A percentile compares a stretch with the other conserved stretches of the same genome.
Conservation (phyloP, 2,888 invertebrate species). For the Cheilosia soror region DNA sequence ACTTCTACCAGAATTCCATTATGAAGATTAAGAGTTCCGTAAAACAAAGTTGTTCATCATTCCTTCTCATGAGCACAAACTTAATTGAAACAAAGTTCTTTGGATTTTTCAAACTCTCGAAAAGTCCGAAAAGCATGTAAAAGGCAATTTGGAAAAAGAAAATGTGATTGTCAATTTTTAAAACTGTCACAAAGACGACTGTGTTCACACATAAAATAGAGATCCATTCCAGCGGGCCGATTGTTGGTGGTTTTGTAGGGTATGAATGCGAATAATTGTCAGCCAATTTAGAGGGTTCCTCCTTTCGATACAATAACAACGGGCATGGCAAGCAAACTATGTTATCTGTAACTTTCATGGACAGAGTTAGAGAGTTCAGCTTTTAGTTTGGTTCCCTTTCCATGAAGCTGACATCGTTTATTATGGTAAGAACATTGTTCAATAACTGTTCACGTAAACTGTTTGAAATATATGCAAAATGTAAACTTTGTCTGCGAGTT, state of each 20-base stretch:
- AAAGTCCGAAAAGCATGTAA: constrained; percentile 17
- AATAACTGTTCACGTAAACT: neutral
- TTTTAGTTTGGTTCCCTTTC: neutral
- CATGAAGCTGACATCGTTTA: neutral
- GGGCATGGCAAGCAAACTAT: constrained; percentile 20
- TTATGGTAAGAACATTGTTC: neutral
- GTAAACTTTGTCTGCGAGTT: too few relatives aligned
- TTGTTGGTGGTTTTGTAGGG: neutral
- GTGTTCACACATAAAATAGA: neutral
- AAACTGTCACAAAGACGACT: constrained; percentile 31
- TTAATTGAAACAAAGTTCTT: constrained; percentile 54
- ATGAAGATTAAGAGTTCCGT: constrained; percentile 40
- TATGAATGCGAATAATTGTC: constrained; percentile 29
- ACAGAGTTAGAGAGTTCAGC: neutral
- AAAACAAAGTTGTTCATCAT: constrained; percentile 20
- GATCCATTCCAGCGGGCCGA: too few relatives aligned
- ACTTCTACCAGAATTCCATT: constrained; percentile 18
- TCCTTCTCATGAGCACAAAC: constrained; percentile 11
- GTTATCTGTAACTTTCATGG: neutral
- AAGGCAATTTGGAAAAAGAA: constrained; percentile 25
- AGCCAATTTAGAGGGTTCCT: constrained; percentile 43
- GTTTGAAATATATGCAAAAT: too few relatives aligned
- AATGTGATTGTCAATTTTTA: constrained; percentile 50
- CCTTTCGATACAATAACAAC: constrained; percentile 19
- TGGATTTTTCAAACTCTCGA: constrained; percentile 31